Evolutionary conservation across 2,797 vertebrate species (phyloP).

Genomic region (Eleutherodactylus coqui): DNA sequence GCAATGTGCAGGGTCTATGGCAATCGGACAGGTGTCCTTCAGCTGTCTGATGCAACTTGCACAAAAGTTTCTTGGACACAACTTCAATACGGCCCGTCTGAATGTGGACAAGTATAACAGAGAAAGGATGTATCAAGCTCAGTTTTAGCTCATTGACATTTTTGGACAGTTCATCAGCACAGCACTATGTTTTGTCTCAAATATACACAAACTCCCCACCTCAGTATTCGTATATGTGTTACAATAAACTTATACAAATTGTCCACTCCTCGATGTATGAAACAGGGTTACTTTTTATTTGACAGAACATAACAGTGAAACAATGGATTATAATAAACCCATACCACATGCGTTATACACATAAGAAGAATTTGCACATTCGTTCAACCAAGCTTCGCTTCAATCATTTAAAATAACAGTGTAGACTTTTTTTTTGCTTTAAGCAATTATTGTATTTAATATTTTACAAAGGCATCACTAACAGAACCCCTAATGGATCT

Average conservation of each 20-base stretch:
- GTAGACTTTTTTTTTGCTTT: slow-evolving; percentile 21
- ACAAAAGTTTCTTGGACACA: too few relatives aligned
- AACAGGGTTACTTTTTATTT: slow-evolving; percentile 55
- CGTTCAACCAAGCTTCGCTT: slow-evolving; percentile 39
- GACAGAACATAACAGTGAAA: slow-evolving; percentile 36
- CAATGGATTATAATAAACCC: slow-evolving; percentile 16
- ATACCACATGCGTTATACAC: slow-evolving; percentile 41
- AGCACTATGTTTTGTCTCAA: too few relatives aligned
- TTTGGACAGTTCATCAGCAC: background rate
- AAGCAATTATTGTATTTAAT: slow-evolving; percentile 36
- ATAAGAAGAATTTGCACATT: slow-evolving; percentile 38
- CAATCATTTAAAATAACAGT: slow-evolving; percentile 14
- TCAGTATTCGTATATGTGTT: too few relatives aligned
- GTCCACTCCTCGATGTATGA: background rate
- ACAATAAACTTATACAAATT: background rate
- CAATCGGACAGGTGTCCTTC: too few relatives aligned
- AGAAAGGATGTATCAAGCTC: background rate
- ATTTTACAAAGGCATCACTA: slow-evolving; percentile 1
- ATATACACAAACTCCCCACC: too few relatives aligned
- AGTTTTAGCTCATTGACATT: too few relatives aligned
- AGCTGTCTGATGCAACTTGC: too few relatives aligned
- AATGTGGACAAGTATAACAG: background rate
- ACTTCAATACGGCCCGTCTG: too few relatives aligned
- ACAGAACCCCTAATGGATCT: slow-evolving; percentile 33
- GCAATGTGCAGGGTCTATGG: too few relatives aligned